Evolutionary conservation across 1,140 invertebrate genomes (phyloP).

Genomic region (Chlorops oryzae): DNA sequence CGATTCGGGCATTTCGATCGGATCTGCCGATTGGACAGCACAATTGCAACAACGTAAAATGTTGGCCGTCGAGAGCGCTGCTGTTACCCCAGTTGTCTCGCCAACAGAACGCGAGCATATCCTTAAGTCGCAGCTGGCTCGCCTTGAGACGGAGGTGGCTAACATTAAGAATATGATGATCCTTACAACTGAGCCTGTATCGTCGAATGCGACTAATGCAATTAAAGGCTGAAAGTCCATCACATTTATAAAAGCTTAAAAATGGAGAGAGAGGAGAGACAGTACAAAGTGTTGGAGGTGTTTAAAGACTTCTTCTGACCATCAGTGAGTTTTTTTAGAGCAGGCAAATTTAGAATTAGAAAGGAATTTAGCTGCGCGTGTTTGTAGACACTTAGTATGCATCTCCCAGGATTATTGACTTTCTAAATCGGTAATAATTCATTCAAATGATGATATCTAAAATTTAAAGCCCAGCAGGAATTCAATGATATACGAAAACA

Average conservation of each 20-base stretch:
- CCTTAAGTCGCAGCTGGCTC: slow-evolving; percentile 77
- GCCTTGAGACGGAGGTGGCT: slow-evolving; percentile 87
- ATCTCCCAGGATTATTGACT: too few species aligned
- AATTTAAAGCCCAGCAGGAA: too few species aligned
- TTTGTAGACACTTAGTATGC: too few species aligned
- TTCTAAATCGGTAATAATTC: too few species aligned
- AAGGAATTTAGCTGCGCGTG: too few species aligned
- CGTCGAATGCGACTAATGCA: slow-evolving; percentile 7
- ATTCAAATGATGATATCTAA: too few species aligned
- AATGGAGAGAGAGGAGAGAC: slow-evolving; percentile 13
- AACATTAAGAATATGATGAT: slow-evolving; percentile 71
- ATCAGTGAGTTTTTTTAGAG: too few species aligned
- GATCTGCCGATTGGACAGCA: slow-evolving; percentile 58
- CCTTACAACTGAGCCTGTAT: slow-evolving; percentile 43
- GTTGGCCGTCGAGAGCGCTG: slow-evolving; percentile 25
- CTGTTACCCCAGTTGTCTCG: slow-evolving; percentile 42
- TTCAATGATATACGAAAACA: too few species aligned
- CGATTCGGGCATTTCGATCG: slow-evolving; percentile 80
- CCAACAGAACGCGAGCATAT: slow-evolving; percentile 50
- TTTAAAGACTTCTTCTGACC: too few species aligned
- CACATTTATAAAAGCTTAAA: too few species aligned
- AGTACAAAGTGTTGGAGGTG: neutral
- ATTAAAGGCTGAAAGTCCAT: too few species aligned
- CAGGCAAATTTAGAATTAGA: too few species aligned
- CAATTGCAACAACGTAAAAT: slow-evolving; percentile 42